Evolutionary conservation across 2,888 invertebrate genomes (phyloP).

Genomic region (Troilus luridus): DNA sequence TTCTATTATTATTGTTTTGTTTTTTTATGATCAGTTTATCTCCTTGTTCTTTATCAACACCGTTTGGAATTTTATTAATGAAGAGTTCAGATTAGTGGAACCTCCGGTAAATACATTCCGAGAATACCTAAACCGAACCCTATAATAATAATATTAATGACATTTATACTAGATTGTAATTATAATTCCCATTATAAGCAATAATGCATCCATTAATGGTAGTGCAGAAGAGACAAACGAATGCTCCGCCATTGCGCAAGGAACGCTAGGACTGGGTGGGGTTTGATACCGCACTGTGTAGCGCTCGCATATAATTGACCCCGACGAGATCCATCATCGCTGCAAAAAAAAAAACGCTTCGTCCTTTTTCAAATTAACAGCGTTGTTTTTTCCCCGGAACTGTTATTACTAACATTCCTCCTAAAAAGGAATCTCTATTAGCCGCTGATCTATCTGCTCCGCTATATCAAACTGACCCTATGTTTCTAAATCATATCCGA

Average conservation of each 20-base stretch:
- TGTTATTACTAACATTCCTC: conserved; percentile 18
- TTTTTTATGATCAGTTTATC: too few species aligned
- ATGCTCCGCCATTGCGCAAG: background rate
- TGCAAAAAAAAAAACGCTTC: background rate
- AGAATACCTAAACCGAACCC: too few species aligned
- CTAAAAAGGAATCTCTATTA: conserved; percentile 37
- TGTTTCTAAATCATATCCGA: conserved; percentile 49
- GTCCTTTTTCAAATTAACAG: conserved; percentile 16
- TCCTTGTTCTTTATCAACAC: too few species aligned
- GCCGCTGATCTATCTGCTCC: conserved; percentile 7
- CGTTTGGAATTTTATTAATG: too few species aligned
- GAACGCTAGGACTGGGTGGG: background rate
- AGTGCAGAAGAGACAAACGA: background rate
- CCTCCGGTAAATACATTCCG: too few species aligned
- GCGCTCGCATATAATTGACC: background rate
- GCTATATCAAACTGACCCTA: conserved; percentile 43
- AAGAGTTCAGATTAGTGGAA: too few species aligned
- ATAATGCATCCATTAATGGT: too few species aligned
- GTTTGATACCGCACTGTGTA: background rate
- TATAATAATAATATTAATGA: too few species aligned
- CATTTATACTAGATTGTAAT: too few species aligned
- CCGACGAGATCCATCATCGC: conserved; percentile 3
- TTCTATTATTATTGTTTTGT: too few species aligned
- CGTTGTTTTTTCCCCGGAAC: background rate
- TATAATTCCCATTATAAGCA: too few species aligned